Percentiles rank a stretch among this genome's conserved stretches.
phyloP scores from a whole-genome alignment of 2,113 vertebrate species.

The Uropsilus gracilis region DNA sequence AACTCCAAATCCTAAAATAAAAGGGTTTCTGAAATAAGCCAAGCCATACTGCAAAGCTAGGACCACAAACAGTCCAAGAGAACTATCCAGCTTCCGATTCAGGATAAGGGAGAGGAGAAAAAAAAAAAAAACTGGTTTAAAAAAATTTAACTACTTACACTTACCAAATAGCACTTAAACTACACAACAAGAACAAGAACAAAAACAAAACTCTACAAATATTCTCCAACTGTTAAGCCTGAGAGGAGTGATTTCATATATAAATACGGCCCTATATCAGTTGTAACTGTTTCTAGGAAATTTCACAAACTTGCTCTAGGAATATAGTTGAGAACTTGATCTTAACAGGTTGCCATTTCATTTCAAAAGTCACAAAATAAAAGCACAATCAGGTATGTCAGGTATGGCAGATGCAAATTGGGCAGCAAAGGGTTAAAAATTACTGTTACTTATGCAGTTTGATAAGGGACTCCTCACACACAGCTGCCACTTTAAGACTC shows the following conservation, averaged over 20 bases:
- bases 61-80: neutral
- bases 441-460: neutral
- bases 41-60: neutral
- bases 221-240: neutral
- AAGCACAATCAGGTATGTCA: neutral
- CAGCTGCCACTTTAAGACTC: neutral
- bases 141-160: neutral
- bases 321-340: neutral
- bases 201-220: too few species aligned
- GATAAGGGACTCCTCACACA: neutral
- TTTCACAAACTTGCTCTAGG: neutral
- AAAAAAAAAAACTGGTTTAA: neutral
- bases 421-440: neutral
- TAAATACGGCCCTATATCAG: neutral
- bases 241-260: neutral
- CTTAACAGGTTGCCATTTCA: neutral
- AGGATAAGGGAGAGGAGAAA: rapidly evolving
- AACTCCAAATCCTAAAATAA: neutral
- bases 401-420: neutral
- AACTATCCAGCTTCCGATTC: neutral
- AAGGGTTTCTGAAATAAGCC: neutral
- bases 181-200: neutral
- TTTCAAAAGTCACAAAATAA: conserved; percentile 25
- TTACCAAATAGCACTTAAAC: neutral
- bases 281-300: neutral